Evolutionary conservation across 2,888 invertebrate species (phyloP).

Genomic region (Netelia virgata): DNA sequence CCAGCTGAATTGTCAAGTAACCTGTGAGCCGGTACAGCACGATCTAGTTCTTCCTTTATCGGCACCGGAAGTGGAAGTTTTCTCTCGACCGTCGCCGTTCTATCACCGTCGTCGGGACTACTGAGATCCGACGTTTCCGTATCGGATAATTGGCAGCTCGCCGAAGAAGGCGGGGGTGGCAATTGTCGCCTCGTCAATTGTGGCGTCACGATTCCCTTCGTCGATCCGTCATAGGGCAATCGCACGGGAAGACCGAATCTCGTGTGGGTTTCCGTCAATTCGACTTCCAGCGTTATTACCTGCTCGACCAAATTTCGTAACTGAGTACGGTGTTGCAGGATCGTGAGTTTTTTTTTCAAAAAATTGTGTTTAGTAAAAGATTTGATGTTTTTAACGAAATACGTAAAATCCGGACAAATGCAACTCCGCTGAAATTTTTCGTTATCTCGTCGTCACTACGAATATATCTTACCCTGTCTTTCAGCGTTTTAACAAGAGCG

Average conservation of each 20-base stretch:
- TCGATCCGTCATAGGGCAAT: constrained; percentile 92
- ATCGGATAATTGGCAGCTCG: constrained; percentile 88
- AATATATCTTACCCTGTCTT: constrained; percentile 90
- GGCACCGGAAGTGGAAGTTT: constrained; percentile 86
- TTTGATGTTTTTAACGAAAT: neutral
- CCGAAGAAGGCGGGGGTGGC: constrained; percentile 87
- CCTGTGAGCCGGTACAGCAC: constrained; percentile 94
- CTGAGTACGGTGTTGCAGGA: constrained; percentile 58
- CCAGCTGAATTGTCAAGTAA: constrained; percentile 95
- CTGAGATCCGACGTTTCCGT: constrained; percentile 94
- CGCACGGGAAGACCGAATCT: constrained; percentile 94
- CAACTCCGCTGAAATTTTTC: neutral
- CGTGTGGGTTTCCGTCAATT: constrained; percentile 91
- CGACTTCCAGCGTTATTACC: constrained; percentile 82
- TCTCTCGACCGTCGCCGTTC: constrained; percentile 91
- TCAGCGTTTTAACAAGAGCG: constrained; percentile 93
- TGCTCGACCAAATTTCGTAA: constrained; percentile 69
- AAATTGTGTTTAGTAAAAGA: constrained; percentile 19
- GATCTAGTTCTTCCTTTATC: constrained; percentile 90
- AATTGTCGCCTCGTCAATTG: constrained; percentile 91
- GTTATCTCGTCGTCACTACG: neutral
- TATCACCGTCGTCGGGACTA: constrained; percentile 91
- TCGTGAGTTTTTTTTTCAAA: constrained; percentile 41
- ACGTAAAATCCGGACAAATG: neutral
- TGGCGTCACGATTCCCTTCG: constrained; percentile 91